Conservation (phyloP, 2,113 vertebrate genomes). For the Neopipo cinnamomea region DNA sequence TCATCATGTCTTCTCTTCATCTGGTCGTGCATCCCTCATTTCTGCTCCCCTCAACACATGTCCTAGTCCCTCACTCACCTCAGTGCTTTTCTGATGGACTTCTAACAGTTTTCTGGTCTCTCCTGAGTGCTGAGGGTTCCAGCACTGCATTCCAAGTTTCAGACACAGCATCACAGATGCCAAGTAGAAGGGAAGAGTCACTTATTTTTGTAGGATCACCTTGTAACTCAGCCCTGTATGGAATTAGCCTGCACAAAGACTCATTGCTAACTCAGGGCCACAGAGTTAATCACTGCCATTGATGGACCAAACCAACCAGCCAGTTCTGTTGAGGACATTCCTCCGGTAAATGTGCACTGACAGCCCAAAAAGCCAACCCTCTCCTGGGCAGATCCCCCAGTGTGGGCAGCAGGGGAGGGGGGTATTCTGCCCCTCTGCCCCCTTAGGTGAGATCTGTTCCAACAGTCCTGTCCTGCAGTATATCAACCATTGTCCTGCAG, state of each 20-base stretch:
- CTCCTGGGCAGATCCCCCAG: not conserved
- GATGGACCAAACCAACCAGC: not conserved
- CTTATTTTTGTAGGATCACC: not conserved
- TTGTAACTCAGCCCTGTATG: not conserved
- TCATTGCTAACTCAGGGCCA: not conserved
- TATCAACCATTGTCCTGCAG: no score
- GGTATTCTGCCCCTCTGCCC: not conserved
- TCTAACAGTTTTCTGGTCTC: no score
- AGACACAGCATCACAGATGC: not conserved
- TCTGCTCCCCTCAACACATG: not conserved
- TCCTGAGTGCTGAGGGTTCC: not conserved
- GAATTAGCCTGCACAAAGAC: not conserved
- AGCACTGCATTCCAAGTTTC: not conserved
- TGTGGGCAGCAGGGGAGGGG: not conserved
- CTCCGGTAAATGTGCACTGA: not conserved
- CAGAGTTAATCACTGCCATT: not conserved
- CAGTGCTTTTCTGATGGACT: not conserved
- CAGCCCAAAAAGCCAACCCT: not conserved
- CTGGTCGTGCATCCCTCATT: not conserved
- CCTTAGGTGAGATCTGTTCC: not conserved
- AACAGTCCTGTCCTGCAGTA: no score
- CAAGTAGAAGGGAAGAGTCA: not conserved
- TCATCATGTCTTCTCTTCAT: not conserved
- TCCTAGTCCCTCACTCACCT: not conserved
- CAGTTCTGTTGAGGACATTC: not conserved